Evolutionary conservation across 2,113 vertebrate species (phyloP).

Genomic region (Varanus komodoensis): DNA sequence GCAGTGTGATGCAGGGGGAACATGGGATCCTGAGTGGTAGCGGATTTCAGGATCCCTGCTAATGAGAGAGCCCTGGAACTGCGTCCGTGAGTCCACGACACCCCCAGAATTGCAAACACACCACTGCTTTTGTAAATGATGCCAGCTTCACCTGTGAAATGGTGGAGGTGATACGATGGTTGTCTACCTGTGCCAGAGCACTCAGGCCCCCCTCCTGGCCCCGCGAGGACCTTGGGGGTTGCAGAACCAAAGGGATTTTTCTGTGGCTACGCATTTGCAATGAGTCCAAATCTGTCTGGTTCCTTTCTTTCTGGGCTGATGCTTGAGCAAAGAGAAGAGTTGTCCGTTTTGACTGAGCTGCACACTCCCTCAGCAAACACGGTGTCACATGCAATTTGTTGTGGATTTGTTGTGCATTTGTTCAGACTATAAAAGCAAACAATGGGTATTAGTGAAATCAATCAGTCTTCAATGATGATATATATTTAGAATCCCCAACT

Average conservation of each 20-base stretch:
- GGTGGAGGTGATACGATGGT: too few relatives aligned
- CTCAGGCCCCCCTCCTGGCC: neutral
- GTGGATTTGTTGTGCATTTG: constrained; percentile 63
- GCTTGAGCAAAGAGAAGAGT: neutral
- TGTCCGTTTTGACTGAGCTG: rapidly evolving
- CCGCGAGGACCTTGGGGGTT: neutral
- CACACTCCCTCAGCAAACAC: neutral
- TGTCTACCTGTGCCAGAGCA: neutral
- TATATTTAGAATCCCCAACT: constrained; percentile 50
- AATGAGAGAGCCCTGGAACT: too few relatives aligned
- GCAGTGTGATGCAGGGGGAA: too few relatives aligned
- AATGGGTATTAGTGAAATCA: constrained; percentile 65
- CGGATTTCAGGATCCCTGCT: too few relatives aligned
- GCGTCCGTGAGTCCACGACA: too few relatives aligned
- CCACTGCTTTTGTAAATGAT: neutral
- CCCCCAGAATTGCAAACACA: neutral
- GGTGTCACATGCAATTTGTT: constrained; percentile 7
- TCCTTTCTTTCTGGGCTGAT: too few relatives aligned
- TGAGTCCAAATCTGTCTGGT: neutral
- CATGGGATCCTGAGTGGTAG: too few relatives aligned
- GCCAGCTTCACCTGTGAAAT: too few relatives aligned
- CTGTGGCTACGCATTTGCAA: neutral
- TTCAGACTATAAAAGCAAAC: constrained; percentile 62
- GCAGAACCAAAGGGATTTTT: neutral
- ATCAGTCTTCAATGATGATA: constrained; percentile 65